Percentiles rank a stretch among this genome's conserved stretches.
phyloP scores from a whole-genome alignment of 2,888 invertebrate genomes.

The Trichopoda pennipes region DNA sequence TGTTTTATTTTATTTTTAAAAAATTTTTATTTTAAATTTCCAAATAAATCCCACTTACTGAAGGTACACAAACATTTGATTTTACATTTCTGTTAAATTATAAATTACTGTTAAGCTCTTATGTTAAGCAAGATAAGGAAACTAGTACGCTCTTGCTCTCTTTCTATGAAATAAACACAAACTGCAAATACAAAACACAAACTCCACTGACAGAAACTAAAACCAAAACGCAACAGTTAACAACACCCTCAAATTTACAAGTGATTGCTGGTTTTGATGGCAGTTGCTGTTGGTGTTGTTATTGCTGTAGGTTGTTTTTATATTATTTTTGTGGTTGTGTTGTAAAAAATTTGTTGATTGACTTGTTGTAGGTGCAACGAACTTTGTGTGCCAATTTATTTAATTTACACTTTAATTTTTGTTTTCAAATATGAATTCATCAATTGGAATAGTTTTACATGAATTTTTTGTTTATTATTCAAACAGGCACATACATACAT shows the following conservation, averaged over 20 bases:
- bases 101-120: neutral
- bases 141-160: neutral
- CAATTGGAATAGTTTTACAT: constrained; percentile 51
- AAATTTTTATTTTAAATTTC: too few relatives aligned
- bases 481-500: neutral
- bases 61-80: too few relatives aligned
- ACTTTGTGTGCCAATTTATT: constrained; percentile 66
- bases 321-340: constrained; percentile 4
- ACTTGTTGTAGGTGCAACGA: constrained; percentile 62
- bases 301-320: constrained; percentile 3
- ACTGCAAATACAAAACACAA: constrained; percentile 8
- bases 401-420: constrained; percentile 14
- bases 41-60: too few relatives aligned
- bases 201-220: neutral
- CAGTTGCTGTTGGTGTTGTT: constrained; percentile 20
- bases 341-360: constrained; percentile 55
- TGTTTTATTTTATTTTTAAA: too few relatives aligned
- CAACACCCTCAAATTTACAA: constrained; percentile 65
- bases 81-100: neutral
- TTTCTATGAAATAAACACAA: neutral
- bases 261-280: constrained; percentile 9
- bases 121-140: neutral
- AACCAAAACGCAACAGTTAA: constrained; percentile 41
- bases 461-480: neutral
- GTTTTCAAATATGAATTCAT: constrained; percentile 43